These are phyloP conservation scores for Buathra laborator DNA, from an alignment of 2,888 invertebrate genomes.

Conservation along the genomic window DNA sequence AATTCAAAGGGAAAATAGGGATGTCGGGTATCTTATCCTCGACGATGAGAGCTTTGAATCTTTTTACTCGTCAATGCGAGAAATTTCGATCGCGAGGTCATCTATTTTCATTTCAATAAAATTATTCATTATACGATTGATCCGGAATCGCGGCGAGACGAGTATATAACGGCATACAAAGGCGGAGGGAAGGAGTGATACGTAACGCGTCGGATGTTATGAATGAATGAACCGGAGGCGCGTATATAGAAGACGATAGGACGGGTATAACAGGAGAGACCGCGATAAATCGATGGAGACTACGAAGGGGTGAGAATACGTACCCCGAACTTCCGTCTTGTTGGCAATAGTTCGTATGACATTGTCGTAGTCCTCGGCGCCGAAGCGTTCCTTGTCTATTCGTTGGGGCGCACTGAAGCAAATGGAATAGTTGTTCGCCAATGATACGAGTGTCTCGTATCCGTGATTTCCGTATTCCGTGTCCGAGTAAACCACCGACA, in stretches of 20 bases:
- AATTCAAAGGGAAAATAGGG: conserved; percentile 5
- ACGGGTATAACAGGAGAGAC: neutral
- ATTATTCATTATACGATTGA: conserved; percentile 37
- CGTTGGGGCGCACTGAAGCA: conserved; percentile 86
- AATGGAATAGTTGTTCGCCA: conserved; percentile 85
- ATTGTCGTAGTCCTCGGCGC: conserved; percentile 83
- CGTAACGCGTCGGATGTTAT: conserved; percentile 25
- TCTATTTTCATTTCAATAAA: conserved; percentile 31
- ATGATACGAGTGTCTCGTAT: conserved; percentile 84
- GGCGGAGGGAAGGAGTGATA: neutral
- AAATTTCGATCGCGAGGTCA: conserved; percentile 12
- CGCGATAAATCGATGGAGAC: conserved; percentile 47
- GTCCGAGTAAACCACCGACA: conserved; percentile 86
- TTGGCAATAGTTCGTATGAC: conserved; percentile 84
- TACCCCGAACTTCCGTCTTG: conserved; percentile 86
- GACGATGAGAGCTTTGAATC: neutral
- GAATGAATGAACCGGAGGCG: conserved; percentile 57
- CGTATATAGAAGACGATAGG: neutral
- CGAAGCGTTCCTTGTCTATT: conserved; percentile 84
- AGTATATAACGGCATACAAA: neutral
- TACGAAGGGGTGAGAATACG: conserved; percentile 15
- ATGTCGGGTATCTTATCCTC: conserved; percentile 22
- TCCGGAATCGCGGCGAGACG: neutral
- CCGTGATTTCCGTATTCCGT: conserved; percentile 87
- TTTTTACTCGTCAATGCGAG: conserved; percentile 8